Conservation (phyloP, 2,113 vertebrate species). For the Dromas ardeola region DNA sequence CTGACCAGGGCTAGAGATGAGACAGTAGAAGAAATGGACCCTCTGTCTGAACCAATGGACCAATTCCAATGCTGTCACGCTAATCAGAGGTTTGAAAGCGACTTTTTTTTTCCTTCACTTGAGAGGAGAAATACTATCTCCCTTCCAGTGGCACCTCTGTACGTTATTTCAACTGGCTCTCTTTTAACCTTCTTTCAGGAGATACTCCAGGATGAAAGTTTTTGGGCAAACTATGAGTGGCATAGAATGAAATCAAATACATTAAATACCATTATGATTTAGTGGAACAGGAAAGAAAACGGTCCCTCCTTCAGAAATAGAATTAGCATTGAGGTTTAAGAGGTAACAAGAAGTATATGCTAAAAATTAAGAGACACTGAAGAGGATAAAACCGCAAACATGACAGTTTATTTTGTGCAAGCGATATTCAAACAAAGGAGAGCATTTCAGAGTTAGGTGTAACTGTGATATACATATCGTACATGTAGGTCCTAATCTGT, state of each 20-base stretch:
- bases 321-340: neutral
- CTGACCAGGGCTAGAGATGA: neutral
- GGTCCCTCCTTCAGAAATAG: neutral
- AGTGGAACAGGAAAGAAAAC: neutral
- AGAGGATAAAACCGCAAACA: neutral
- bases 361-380: neutral
- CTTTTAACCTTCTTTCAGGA: neutral
- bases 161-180: neutral
- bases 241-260: neutral
- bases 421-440: neutral
- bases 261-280: neutral
- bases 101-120: no score
- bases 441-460: neutral
- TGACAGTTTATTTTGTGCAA: neutral
- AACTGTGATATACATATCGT: neutral
- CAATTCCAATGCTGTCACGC: neutral
- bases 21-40: neutral
- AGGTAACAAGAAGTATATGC: neutral
- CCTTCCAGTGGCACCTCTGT: neutral
- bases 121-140: neutral
- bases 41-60: neutral
- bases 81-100: neutral
- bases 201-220: neutral
- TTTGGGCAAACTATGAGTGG: neutral
- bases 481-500: neutral